Evolutionary conservation across 1,140 invertebrate genomes (phyloP).

Genomic region (Galleria mellonella): DNA sequence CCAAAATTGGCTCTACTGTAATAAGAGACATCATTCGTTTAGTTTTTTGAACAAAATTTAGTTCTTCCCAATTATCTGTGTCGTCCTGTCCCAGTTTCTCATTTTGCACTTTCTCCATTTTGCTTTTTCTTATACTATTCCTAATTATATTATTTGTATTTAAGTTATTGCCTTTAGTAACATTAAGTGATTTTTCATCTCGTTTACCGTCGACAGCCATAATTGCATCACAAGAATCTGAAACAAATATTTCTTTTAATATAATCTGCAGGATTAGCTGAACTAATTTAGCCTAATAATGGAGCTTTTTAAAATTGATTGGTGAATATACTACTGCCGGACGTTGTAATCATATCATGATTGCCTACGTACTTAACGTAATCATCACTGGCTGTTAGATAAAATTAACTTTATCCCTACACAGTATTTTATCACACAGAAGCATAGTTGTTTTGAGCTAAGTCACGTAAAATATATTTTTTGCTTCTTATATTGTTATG

Average conservation of each 20-base stretch:
- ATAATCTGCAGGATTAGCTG: neutral
- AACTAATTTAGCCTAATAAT: neutral
- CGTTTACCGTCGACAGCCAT: slow-evolving; percentile 43
- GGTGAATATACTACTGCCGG: slow-evolving; percentile 52
- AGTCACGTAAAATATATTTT: slow-evolving; percentile 16
- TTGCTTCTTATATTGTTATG: neutral
- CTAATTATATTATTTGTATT: slow-evolving; percentile 36
- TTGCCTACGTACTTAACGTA: slow-evolving; percentile 52
- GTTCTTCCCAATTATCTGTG: slow-evolving; percentile 50
- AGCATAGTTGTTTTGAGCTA: slow-evolving; percentile 17
- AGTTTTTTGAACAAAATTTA: slow-evolving; percentile 74
- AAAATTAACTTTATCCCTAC: slow-evolving; percentile 53
- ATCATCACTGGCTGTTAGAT: slow-evolving; percentile 38
- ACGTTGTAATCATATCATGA: slow-evolving; percentile 61
- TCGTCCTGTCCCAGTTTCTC: slow-evolving; percentile 23
- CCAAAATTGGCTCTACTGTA: slow-evolving; percentile 86
- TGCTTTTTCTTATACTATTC: slow-evolving; percentile 42
- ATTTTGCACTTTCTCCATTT: slow-evolving; percentile 30
- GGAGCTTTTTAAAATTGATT: slow-evolving; percentile 41
- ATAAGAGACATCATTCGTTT: slow-evolving; percentile 78
- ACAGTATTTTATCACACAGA: slow-evolving; percentile 34
- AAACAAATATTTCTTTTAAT: slow-evolving; percentile 21
- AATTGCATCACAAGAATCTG: slow-evolving; percentile 29
- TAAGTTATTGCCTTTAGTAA: slow-evolving; percentile 37
- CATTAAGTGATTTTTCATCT: slow-evolving; percentile 26